Conservation (phyloP, 2,797 vertebrate genomes). For the Enteromius anoplus region DNA sequence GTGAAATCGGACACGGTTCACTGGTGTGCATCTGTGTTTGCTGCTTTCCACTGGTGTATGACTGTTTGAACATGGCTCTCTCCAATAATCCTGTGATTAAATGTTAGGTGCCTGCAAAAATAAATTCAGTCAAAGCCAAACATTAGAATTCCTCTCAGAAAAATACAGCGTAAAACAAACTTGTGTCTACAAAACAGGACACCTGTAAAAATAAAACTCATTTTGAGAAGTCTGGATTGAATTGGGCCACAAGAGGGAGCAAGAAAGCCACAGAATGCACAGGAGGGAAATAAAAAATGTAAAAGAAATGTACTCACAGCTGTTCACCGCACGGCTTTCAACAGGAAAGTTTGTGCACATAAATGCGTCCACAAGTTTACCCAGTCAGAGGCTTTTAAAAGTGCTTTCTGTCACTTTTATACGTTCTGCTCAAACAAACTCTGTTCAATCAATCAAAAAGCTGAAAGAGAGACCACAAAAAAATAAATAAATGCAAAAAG, state of each 20-base stretch:
- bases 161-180: not conserved
- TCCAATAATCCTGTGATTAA: slow-evolving; percentile 41
- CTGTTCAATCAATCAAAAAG: slow-evolving; percentile 26
- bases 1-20: slow-evolving; percentile 28
- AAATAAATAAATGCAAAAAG: too few relatives aligned
- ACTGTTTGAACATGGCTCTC: slow-evolving; percentile 25
- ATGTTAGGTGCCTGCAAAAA: slow-evolving; percentile 36
- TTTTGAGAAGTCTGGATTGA: not conserved
- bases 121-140: slow-evolving; percentile 21
- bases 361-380: slow-evolving; percentile 13
- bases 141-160: slow-evolving; percentile 15
- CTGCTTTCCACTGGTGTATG: slow-evolving; percentile 39
- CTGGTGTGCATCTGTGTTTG: slow-evolving; percentile 22
- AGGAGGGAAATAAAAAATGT: not conserved
- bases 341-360: slow-evolving; percentile 23
- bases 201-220: not conserved
- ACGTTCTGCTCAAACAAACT: slow-evolving; percentile 13
- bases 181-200: not conserved
- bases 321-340: slow-evolving; percentile 13
- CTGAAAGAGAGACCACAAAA: not conserved
- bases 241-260: slow-evolving; percentile 53
- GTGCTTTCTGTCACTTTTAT: slow-evolving; percentile 26
- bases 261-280: slow-evolving; percentile 36
- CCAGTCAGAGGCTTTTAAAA: slow-evolving; percentile 18
- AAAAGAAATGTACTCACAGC: slow-evolving; percentile 3